Percentiles rank a stretch among this genome's conserved stretches.
phyloP scores from a whole-genome alignment of 2,797 vertebrate genomes.

The Lophius americanus region DNA sequence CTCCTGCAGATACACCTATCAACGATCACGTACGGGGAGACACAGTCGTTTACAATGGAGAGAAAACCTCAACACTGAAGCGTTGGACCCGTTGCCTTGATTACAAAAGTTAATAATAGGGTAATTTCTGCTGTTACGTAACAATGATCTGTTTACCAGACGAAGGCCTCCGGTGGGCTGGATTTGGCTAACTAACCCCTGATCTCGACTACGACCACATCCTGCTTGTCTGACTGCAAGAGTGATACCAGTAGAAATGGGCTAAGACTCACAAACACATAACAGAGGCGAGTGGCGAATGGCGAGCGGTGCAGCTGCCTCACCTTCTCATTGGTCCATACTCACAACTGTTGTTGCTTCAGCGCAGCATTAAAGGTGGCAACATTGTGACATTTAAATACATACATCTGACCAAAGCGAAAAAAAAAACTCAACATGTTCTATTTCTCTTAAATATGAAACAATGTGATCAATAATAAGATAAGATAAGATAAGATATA shows the following conservation, averaged over 20 bases:
- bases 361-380: slow-evolving; percentile 66
- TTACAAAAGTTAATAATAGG: too few species aligned
- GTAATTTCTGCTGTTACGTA: too few species aligned
- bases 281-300: slow-evolving; percentile 22
- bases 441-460: too few species aligned
- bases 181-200: not conserved
- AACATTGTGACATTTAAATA: slow-evolving; percentile 49
- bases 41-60: too few species aligned
- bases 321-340: slow-evolving; percentile 64
- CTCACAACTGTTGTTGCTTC: slow-evolving; percentile 51
- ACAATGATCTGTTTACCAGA: too few species aligned
- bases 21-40: too few species aligned
- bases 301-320: slow-evolving; percentile 37
- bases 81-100: too few species aligned
- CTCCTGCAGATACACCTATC: too few species aligned
- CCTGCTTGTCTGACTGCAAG: slow-evolving; percentile 7
- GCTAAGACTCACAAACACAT: slow-evolving; percentile 47
- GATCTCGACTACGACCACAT: slow-evolving; percentile 13
- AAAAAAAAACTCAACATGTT: not conserved
- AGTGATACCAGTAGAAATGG: slow-evolving; percentile 5
- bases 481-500: too few species aligned
- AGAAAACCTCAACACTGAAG: too few species aligned
- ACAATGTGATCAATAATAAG: too few species aligned
- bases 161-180: too few species aligned
- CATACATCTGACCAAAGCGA: slow-evolving; percentile 13